Conservation (phyloP, 2,113 vertebrate genomes). For the Alethe diademata region DNA sequence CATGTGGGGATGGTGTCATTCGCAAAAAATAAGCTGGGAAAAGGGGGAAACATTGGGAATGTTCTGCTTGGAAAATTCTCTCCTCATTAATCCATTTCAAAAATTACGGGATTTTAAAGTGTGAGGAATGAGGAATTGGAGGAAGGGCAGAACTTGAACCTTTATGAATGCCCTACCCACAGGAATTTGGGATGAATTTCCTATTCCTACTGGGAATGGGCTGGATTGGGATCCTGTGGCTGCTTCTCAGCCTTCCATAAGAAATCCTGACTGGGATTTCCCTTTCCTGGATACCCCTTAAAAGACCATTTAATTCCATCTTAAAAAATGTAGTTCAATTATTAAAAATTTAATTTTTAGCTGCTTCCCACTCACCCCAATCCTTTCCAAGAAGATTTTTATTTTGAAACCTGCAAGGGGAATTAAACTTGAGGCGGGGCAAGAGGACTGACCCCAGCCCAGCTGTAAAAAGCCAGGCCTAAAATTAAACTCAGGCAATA, state of each 20-base stretch:
- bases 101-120: background rate
- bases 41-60: background rate
- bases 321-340: background rate
- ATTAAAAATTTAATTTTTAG: background rate
- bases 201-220: rapidly evolving
- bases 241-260: background rate
- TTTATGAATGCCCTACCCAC: background rate
- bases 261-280: background rate
- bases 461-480: background rate
- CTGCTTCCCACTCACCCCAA: background rate
- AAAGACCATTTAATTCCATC: background rate
- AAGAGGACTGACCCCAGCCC: background rate
- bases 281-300: too few species aligned
- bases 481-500: background rate
- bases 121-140: background rate
- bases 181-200: background rate
- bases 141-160: background rate
- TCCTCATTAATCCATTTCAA: background rate
- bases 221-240: background rate
- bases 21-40: background rate
- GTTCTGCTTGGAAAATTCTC: background rate
- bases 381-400: background rate
- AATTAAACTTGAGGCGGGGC: background rate
- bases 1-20: rapidly evolving
- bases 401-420: background rate